These are phyloP conservation scores for Threskiornis aethiopicus DNA, from an alignment of 2,797 vertebrate genomes.

Conservation along the genomic window DNA sequence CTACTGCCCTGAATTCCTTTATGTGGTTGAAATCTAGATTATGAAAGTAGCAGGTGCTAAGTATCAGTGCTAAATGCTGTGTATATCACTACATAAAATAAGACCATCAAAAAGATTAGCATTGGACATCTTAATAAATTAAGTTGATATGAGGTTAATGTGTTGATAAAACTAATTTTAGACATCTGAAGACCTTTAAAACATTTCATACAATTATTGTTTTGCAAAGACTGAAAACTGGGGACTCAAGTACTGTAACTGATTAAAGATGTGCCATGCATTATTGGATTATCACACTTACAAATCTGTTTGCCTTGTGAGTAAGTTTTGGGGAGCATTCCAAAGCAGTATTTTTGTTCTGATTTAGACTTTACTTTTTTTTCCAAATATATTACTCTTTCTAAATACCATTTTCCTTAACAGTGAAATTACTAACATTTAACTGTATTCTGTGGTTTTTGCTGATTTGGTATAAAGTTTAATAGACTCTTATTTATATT, in stretches of 20 bases:
- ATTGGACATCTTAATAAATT: conserved; percentile 85
- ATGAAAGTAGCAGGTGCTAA: conserved; percentile 84
- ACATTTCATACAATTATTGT: conserved; percentile 84
- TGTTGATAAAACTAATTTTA: conserved; percentile 85
- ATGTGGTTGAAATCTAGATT: conserved; percentile 82
- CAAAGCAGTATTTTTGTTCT: conserved; percentile 80
- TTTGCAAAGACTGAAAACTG: conserved; percentile 81
- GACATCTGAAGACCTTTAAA: conserved; percentile 82
- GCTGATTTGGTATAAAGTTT: conserved; percentile 77
- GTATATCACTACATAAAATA: conserved; percentile 83
- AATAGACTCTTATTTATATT: conserved; percentile 76
- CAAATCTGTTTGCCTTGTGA: conserved; percentile 78
- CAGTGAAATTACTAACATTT: conserved; percentile 75
- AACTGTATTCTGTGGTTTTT: conserved; percentile 75
- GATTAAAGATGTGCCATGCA: conserved; percentile 81
- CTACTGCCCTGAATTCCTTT: conserved; percentile 81
- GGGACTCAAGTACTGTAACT: conserved; percentile 81
- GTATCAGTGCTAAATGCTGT: conserved; percentile 85
- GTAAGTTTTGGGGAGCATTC: conserved; percentile 78
- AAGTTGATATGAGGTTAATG: conserved; percentile 83
- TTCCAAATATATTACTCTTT: conserved; percentile 70
- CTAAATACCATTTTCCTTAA: conserved; percentile 77
- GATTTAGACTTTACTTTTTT: conserved; percentile 70
- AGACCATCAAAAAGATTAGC: conserved; percentile 79
- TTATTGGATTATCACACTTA: conserved; percentile 80